Percentiles rank a stretch among this genome's conserved stretches.
Conservation (phyloP, 2,113 vertebrate species). For the Muntiacus muntjak region DNA sequence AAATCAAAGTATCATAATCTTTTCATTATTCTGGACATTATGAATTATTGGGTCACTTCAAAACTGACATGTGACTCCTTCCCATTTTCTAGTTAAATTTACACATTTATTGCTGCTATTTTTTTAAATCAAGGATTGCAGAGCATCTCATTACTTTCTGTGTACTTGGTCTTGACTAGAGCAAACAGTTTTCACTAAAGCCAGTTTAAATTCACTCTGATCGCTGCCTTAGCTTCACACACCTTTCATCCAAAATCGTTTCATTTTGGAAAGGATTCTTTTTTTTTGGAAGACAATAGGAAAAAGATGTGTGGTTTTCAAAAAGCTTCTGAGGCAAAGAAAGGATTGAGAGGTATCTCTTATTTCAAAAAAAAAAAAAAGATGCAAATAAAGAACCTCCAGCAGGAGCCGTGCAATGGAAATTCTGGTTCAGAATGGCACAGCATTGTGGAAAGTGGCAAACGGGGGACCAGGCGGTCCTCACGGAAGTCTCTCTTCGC, state of each 20-base stretch:
- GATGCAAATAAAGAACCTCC: neutral
- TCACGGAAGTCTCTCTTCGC: accelerated
- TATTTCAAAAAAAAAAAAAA: neutral
- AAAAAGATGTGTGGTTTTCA: neutral
- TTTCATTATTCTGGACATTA: neutral
- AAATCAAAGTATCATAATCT: neutral
- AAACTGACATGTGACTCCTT: neutral
- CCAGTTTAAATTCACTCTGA: neutral
- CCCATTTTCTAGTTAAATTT: neutral
- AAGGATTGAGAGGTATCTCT: neutral
- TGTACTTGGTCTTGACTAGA: neutral
- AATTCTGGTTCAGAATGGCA: accelerated
- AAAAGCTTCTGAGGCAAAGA: neutral
- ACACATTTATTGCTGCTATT: neutral
- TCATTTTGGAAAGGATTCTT: neutral
- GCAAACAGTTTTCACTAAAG: neutral
- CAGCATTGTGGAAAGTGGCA: accelerated
- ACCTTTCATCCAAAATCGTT: neutral
- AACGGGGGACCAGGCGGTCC: accelerated
- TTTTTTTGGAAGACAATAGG: neutral
- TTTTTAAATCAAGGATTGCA: neutral
- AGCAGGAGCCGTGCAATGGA: accelerated
- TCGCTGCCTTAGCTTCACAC: accelerated
- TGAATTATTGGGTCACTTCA: neutral
- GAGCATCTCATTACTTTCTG: neutral